Conservation (phyloP, 2,888 invertebrate species). For the Rotaria sp. region DNA sequence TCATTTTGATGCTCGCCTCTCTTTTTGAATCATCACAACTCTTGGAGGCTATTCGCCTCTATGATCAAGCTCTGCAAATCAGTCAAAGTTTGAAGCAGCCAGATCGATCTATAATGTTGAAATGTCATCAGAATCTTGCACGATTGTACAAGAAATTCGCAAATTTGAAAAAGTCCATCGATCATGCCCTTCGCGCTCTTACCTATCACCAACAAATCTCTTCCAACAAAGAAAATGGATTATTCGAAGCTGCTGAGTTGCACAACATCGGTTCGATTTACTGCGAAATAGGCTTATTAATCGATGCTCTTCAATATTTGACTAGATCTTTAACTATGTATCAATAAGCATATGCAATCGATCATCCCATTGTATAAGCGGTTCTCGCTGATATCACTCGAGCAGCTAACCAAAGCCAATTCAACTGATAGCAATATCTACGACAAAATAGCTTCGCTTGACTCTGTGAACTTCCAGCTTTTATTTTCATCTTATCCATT, state of each 20-base stretch:
- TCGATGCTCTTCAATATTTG: background rate
- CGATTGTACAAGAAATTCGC: background rate
- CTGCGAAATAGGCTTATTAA: background rate
- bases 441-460: too few relatives aligned
- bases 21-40: background rate
- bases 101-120: background rate
- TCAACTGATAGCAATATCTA: constrained; percentile 63
- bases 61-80: background rate
- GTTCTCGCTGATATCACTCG: background rate
- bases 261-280: background rate
- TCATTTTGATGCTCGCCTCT: background rate
- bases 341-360: background rate
- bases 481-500: too few relatives aligned
- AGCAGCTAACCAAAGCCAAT: constrained; percentile 98
- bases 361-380: background rate
- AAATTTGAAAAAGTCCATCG: background rate
- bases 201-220: background rate
- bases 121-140: background rate
- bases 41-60: background rate
- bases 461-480: too few relatives aligned
- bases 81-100: background rate
- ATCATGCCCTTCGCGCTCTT: background rate
- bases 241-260: background rate
- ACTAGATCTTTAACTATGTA: background rate
- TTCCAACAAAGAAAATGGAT: background rate